These are phyloP conservation scores for Syrrhaptes paradoxus DNA, from an alignment of 2,113 vertebrate genomes.

Conservation along the genomic window DNA sequence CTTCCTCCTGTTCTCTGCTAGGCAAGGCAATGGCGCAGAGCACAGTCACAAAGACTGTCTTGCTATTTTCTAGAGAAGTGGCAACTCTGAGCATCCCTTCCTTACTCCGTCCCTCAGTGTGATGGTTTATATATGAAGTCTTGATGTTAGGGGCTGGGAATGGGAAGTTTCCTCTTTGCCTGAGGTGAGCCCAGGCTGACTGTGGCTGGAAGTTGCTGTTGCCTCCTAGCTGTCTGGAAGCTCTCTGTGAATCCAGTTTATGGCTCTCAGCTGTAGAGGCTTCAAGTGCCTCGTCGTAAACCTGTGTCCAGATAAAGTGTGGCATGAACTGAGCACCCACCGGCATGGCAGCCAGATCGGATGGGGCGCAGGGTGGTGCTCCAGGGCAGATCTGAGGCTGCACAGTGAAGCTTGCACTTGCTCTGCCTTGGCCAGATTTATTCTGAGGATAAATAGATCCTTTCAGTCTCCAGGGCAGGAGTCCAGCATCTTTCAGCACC, in stretches of 20 bases:
- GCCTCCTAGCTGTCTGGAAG: conserved; percentile 26
- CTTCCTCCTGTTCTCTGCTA: neutral
- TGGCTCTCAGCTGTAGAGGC: neutral
- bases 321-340: neutral
- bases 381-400: neutral
- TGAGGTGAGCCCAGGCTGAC: neutral
- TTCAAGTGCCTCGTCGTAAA: neutral
- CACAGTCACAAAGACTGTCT: neutral
- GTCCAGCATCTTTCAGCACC: conserved; percentile 60
- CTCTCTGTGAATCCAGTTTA: neutral
- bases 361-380: fast-evolving
- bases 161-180: neutral
- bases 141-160: conserved; percentile 26
- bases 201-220: conserved; percentile 58
- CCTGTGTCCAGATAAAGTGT: neutral
- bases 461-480: conserved; percentile 5
- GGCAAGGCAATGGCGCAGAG: neutral
- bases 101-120: neutral
- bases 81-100: conserved; percentile 48
- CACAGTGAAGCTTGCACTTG: neutral
- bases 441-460: neutral
- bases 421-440: neutral
- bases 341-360: neutral
- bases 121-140: neutral
- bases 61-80: conserved; percentile 37